Conservation (phyloP, 2,113 vertebrate genomes). For the Erinaceus europaeus region DNA sequence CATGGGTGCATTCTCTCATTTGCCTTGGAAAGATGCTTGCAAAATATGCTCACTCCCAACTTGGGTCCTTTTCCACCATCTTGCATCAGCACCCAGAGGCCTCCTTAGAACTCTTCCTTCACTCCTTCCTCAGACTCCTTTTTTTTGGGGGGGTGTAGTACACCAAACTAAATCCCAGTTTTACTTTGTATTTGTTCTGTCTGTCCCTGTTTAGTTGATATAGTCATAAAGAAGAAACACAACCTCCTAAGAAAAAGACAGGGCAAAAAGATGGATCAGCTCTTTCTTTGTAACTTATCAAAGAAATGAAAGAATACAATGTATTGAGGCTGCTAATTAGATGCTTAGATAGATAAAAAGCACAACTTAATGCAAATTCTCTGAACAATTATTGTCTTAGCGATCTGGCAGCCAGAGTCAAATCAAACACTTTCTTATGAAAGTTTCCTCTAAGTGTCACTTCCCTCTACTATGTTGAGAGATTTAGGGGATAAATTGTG, state of each 20-base stretch:
- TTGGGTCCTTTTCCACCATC: too few relatives aligned
- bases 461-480: not conserved
- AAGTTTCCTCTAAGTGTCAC: not conserved
- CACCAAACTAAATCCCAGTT: too few relatives aligned
- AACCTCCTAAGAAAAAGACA: not conserved
- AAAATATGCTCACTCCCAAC: too few relatives aligned
- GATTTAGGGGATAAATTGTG: not conserved
- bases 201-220: too few relatives aligned
- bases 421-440: not conserved
- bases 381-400: not conserved
- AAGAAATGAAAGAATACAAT: not conserved
- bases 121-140: too few relatives aligned
- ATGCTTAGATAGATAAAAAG: not conserved
- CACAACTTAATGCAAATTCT: not conserved
- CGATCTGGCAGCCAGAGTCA: not conserved
- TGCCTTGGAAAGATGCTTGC: too few relatives aligned
- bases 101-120: too few relatives aligned
- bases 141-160: too few relatives aligned
- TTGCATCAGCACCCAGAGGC: too few relatives aligned
- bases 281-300: not conserved
- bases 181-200: too few relatives aligned
- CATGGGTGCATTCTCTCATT: too few relatives aligned
- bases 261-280: rapidly evolving
- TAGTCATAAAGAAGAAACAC: not conserved
- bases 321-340: not conserved